phyloP scores from a whole-genome alignment of 2,888 invertebrate species.

The Lucinisca nassula region DNA sequence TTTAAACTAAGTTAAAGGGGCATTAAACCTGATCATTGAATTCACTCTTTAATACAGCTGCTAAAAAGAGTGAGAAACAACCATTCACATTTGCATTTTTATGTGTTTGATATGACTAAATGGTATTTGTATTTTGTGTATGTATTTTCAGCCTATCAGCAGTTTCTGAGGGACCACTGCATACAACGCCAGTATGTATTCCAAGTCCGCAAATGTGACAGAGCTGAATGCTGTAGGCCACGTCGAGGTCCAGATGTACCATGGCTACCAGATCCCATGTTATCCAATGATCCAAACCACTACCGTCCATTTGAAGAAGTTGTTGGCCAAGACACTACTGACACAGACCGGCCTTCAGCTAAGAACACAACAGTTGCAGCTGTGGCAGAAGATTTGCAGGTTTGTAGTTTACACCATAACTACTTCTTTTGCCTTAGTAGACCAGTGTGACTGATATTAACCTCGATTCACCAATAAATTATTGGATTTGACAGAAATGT shows the following conservation, averaged over 20 bases:
- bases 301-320: neutral
- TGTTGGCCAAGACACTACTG: neutral
- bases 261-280: neutral
- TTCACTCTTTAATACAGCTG: too few species aligned
- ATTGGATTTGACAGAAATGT: too few species aligned
- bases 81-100: too few species aligned
- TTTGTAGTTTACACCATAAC: too few species aligned
- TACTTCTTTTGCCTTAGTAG: too few species aligned
- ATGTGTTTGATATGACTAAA: too few species aligned
- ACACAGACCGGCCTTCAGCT: neutral
- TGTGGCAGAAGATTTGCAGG: neutral
- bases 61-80: too few species aligned
- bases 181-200: slow-evolving; percentile 1
- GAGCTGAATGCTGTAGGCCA: neutral
- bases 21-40: too few species aligned
- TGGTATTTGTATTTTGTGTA: too few species aligned
- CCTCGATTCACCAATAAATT: too few species aligned
- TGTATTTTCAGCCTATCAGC: neutral
- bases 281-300: neutral
- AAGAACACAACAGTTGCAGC: neutral
- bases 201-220: neutral
- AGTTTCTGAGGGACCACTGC: neutral
- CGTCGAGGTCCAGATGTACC: neutral
- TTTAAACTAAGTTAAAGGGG: too few species aligned
- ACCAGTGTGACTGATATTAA: too few species aligned